Evolutionary conservation across 2,888 invertebrate species (phyloP), one percentile per base, ranked within the genome.

Genomic region (Norana najaformis): DNA sequence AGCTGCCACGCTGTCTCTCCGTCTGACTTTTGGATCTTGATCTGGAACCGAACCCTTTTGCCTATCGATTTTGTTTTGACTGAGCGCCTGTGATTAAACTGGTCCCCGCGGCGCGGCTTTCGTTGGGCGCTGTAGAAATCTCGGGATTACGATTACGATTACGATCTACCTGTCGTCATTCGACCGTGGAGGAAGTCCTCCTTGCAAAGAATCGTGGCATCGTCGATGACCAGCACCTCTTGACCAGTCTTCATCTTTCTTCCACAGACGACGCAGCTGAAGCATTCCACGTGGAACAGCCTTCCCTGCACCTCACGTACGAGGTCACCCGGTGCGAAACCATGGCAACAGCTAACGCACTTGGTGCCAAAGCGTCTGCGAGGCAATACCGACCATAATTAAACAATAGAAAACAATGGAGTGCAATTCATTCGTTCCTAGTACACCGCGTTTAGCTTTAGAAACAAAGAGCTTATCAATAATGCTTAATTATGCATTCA

Each of bases 211-310:
- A 69, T n/a, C 30, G 69, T 69, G 69, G 69, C n/a, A n/a, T n/a
- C 69, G n/a, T 69, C 69, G 69, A 30, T 69, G 69, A 69, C n/a
- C n/a, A 69, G 69, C 1, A 69, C 30, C 30, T 69, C 69, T n/a
- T 69, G 69, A n/a, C 69, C 69, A n/a, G 69, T 69, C 69, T 69
- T n/a, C 30, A 69, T 69, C n/a, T n/a, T 30, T 69, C 11, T 69
- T 69, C 69, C 69, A n/a, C 69, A 69, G 69, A 69, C 69, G 30
- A 69, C n/a, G 69, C 69, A 69, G n/a, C 69, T 69, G 69, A 69
- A 69, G 69, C 69, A 69, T 3, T 69, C 69, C n/a, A 69, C 69
- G 69, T 69, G 69, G 69, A 69, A 69, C 0, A 69, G 69, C 30
- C 69, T 69, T 69, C 69, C 69, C 0, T 16, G 30, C 11, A n/a